Base-by-base conservation (phyloP, 2,797 vertebrate genomes). In the Lindbergichthys nudifrons region DNA sequence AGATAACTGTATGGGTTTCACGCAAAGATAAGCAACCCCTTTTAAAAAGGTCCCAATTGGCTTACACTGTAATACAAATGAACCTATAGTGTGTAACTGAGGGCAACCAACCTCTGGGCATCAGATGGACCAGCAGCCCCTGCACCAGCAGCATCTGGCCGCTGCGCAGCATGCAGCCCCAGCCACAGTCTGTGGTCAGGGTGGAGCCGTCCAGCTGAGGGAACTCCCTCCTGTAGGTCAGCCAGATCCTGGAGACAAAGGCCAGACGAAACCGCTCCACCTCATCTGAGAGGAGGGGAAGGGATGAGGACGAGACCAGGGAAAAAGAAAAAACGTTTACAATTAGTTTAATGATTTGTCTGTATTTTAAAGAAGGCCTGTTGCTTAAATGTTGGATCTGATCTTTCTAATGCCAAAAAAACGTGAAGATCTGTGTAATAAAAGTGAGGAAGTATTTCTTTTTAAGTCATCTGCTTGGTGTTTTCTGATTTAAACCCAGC, bases 141-240 rank as follows among this genome's bases (percentile, higher is more conserved):
- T 97, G 96, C 0, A 96, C 97, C 67, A 98, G 92, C 85, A 98
- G 89, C 97, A 98, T 98, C 92, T 98, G 97, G 3, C 96, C 97
- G 0, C 96, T 97, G 66, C 97, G 96, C 67, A 98, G 85, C 96
- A 96, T 97, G 73, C 97, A 98, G 62, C 97, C 96, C 97, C 97
- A 98, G 75, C 97, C 97, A 15, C 97, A 97, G 91, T 98, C 97
- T 0, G 97, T 96, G 77, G 96, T 98, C 89, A 93, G 94, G 18
- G 88, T 89, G 16, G 96, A 96, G 5, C 96, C 96, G 15, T 95
- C 94, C 18, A 98, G 88, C 60, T 94, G 95, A 21, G 95, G 96
- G 79, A 98, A 98, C 81, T 96, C 97, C 53, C 94, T 91, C 46
- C 97, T 93, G 89, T 98, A 98, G 0, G 97, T 98, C 70, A 98